Evolutionary conservation across 2,888 invertebrate genomes (phyloP).

Genomic region (Andrena haemorrhoa): DNA sequence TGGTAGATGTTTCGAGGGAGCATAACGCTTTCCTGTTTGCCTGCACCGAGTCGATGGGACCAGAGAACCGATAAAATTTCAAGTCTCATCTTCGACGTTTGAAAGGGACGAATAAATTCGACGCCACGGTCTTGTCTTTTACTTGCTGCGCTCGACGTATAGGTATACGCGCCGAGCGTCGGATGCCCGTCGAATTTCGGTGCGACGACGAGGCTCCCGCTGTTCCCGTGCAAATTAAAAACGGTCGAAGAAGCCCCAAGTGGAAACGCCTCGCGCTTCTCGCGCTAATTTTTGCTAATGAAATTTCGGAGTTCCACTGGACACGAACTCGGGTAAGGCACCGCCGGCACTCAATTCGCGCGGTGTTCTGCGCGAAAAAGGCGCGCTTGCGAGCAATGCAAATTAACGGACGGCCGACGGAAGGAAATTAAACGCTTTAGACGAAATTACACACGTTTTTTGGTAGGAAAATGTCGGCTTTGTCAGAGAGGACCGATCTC

Average conservation of each 20-base stretch:
- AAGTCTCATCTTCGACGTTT: not conserved
- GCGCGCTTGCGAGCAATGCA: conserved; percentile 17
- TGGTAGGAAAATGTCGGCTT: not conserved
- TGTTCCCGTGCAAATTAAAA: conserved; percentile 3
- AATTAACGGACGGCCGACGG: conserved; percentile 23
- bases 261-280: not conserved
- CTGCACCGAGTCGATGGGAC: not conserved
- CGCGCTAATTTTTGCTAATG: conserved; percentile 40
- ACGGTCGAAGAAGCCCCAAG: not conserved
- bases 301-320: conserved; percentile 16
- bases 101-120: conserved; percentile 6
- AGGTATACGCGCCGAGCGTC: not conserved
- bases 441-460: conserved; percentile 5
- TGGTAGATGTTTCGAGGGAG: not conserved
- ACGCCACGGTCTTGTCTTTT: conserved; percentile 1
- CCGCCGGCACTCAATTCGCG: conserved; percentile 21
- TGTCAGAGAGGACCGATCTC: not conserved
- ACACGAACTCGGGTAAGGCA: conserved; percentile 4
- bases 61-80: not conserved
- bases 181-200: not conserved
- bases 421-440: not conserved
- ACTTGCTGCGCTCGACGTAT: not conserved
- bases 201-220: not conserved
- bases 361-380: not conserved
- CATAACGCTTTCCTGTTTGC: not conserved